These are phyloP conservation scores for Harpagus bidentatus DNA, from an alignment of 2,113 vertebrate species.

Conservation along the genomic window DNA sequence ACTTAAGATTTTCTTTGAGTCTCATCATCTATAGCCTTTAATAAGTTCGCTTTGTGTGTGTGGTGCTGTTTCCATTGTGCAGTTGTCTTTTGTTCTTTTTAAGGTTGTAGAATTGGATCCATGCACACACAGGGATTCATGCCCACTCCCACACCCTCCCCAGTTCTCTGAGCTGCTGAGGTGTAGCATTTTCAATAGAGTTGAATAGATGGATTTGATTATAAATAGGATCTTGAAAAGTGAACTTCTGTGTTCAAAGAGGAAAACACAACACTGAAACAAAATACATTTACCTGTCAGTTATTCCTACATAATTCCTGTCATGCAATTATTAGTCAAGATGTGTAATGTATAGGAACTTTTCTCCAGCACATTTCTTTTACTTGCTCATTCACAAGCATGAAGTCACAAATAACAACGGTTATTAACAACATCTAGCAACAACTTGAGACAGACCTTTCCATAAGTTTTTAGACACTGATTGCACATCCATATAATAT, in stretches of 20 bases:
- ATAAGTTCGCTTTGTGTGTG: not conserved
- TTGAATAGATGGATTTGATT: constrained; percentile 31
- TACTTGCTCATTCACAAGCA: not conserved
- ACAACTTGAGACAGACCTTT: not conserved
- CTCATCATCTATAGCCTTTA: not conserved
- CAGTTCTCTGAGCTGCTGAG: not conserved
- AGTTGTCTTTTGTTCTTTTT: constrained; percentile 14
- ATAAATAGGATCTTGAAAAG: constrained; percentile 45
- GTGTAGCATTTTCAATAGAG: constrained; percentile 22
- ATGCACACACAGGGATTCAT: not conserved
- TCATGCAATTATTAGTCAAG: constrained; percentile 25
- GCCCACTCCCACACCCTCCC: constrained; percentile 7
- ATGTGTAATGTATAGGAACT: constrained; percentile 4
- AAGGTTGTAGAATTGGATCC: not conserved
- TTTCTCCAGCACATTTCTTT: not conserved
- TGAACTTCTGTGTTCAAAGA: constrained; percentile 41
- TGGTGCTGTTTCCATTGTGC: not conserved
- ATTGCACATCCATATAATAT: not conserved
- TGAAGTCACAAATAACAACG: not conserved
- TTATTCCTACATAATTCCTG: constrained; percentile 45
- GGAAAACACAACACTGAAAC: constrained; percentile 37
- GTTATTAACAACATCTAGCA: not conserved
- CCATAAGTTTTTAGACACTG: not conserved
- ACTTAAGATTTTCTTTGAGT: not conserved
- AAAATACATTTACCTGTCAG: constrained; percentile 42